Percentiles rank a stretch among this genome's conserved stretches.
These are phyloP conservation scores for Typhlichthys eigenmanni DNA, from an alignment of 2,797 vertebrate species.

Conservation along the genomic window DNA sequence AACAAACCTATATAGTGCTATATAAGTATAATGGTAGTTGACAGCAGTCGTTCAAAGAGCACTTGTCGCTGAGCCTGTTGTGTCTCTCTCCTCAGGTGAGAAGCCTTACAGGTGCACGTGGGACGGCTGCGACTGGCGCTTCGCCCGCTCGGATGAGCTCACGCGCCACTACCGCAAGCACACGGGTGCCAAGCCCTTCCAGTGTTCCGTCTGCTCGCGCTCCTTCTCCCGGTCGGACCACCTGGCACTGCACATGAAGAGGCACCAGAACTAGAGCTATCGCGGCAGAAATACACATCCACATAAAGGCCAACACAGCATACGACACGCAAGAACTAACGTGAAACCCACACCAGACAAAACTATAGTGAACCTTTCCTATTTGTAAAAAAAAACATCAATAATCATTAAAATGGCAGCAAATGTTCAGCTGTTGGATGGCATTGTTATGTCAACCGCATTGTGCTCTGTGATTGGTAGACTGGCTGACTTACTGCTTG, in stretches of 20 bases:
- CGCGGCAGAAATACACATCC: slow-evolving; percentile 10
- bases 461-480: too few relatives aligned
- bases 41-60: too few relatives aligned
- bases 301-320: slow-evolving; percentile 11
- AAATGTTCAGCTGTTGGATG: too few relatives aligned
- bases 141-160: slow-evolving; percentile 95
- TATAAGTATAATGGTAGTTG: too few relatives aligned
- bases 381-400: too few relatives aligned
- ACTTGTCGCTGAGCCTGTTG: too few relatives aligned
- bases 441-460: too few relatives aligned
- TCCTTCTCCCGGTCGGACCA: slow-evolving; percentile 98
- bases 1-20: too few relatives aligned
- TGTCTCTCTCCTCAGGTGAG: slow-evolving; percentile 80
- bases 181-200: slow-evolving; percentile 97
- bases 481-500: too few relatives aligned
- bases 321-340: slow-evolving; percentile 30
- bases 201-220: slow-evolving; percentile 94
- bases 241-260: slow-evolving; percentile 97
- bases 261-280: slow-evolving; percentile 87
- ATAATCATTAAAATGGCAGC: too few relatives aligned
- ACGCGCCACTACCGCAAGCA: slow-evolving; percentile 98
- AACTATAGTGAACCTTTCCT: background rate
- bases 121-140: slow-evolving; percentile 98
- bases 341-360: slow-evolving; percentile 3
- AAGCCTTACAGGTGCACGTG: slow-evolving; percentile 98